Evolutionary conservation across 2,797 vertebrate species (phyloP), one percentile per base, ranked within the genome.

Genomic region (Triplophysa yarkandensis): DNA sequence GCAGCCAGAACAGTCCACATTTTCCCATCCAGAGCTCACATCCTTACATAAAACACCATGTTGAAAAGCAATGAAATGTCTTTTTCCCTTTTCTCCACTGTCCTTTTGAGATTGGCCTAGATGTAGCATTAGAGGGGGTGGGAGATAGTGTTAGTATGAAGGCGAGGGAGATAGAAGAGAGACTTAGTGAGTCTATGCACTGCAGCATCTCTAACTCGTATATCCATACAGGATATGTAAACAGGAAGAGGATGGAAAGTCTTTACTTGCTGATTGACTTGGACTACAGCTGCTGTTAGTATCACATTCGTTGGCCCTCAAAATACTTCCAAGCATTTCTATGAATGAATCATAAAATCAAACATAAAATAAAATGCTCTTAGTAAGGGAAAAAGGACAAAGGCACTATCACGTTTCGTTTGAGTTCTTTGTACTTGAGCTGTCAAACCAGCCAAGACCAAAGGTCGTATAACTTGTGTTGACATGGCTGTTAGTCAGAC

Each of bases 1-100:
- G 83, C 82, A 80, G 78, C 77, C 77, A 74, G 80, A 86, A 82
- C 81, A 80, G 81, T 76, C 61, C 83, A 86, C 86, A 87, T 87
- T 83, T 85, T 85, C 75, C 80, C 50, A 82, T 82, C 80, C 78
- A 83, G 71, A 68, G 44, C 74, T 77, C 30, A 61, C 58, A 48
- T 77, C 27, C 57, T 55, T 55, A 68, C 27, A 39, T 36, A 48
- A 67, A 70, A 66, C 19, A 41, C 36, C 69, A 78, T 21, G n/a
- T 69, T 71, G 66, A 74, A 76, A 50, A 58, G 73, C 80, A 76
- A 76, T 76, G 74, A 64, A 81, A 75, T 46, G 28, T 64, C 48
- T 34, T 54, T 36, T 74, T 48, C 65, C 1, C 4, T 30, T 34
- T 69, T 54, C 19, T 32, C 23, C 61, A 4, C n/a, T 28, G 68